Base-by-base conservation (phyloP, 2,797 vertebrate genomes). In the Acrocephalus scirpaceus region DNA sequence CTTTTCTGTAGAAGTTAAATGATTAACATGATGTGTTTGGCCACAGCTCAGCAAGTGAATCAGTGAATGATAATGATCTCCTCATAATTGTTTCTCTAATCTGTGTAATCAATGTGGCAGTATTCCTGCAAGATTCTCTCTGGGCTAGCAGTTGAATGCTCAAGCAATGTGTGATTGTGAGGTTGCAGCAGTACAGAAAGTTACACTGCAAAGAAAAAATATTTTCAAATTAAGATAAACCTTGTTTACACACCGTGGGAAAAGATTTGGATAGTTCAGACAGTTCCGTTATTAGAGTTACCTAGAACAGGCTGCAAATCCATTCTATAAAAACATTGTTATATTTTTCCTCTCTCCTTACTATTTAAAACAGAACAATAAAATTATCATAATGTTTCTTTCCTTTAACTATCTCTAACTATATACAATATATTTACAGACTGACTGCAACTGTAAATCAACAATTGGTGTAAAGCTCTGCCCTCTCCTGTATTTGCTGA, bases 401-500 rank as follows among this genome's bases (percentile, higher is more conserved):
- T 88, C 90, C 70, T 96, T 95, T 95, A 79, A 85, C 65, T 87
- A 27, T 79, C 48, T 95, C 64, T 92, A 75, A 91, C 62, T 48
- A 27, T 86, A 26, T 84, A 47, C 44, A 23, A 19, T 82, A 36
- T 84, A 58, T 87, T 82, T 85, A 83, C 40, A 88, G 67, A 92
- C 84, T 61, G 56, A 42, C n/a, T 88, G 56, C n/a, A 95, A 65
- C 20, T 44, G 44, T 62, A 92, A 67, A 75, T 93, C 54, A 95
- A 82, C 62, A 84, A 9, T 85, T 80, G 40, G 42, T 87, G 47
- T 51, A 76, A 86, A 64, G 53, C 36, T 81, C 56, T 94, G 17
- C 13, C 93, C 34, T 66, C 3, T 17, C n/a, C 57, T 60, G 10
- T 81, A 80, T 48, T 83, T 88, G 42, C 66, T 82, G 80, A 88